Evolutionary conservation across 2,113 vertebrate species (phyloP).

Genomic region (Calidris pugnax): DNA sequence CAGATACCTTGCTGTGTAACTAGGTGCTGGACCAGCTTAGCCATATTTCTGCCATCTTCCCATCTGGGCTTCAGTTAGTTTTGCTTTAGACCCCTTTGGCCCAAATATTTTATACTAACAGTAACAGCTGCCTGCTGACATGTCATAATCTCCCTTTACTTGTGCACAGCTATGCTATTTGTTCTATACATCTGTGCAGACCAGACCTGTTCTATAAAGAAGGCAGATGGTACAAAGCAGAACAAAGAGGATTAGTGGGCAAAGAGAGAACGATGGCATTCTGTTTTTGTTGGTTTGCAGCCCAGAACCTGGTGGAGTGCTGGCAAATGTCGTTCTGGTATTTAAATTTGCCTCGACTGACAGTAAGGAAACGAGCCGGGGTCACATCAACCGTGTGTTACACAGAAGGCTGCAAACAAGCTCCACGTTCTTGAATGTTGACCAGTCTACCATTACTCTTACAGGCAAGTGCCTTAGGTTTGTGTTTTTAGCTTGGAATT

Average conservation of each 20-base stretch:
- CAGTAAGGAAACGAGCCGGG: conserved; percentile 4
- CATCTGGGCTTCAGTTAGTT: background rate
- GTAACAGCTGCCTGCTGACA: background rate
- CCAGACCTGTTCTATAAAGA: background rate
- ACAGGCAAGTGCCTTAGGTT: conserved; percentile 70
- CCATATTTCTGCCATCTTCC: background rate
- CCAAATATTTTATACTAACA: background rate
- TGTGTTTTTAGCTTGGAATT: background rate
- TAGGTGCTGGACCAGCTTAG: background rate
- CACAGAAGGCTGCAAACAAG: conserved; percentile 30
- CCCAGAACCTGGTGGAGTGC: conserved; percentile 55
- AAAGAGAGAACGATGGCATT: background rate
- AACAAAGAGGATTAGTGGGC: background rate
- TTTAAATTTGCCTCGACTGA: conserved; percentile 64
- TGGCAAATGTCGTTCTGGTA: conserved; percentile 68
- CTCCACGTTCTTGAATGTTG: conserved; percentile 46
- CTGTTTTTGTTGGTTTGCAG: conserved; percentile 69
- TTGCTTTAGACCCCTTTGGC: background rate
- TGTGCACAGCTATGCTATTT: background rate
- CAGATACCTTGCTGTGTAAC: background rate
- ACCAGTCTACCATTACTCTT: conserved; percentile 61
- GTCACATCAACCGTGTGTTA: conserved; percentile 49
- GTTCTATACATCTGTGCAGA: background rate
- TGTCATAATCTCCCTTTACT: background rate
- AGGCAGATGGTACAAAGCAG: background rate